A percentile compares a stretch with the other conserved stretches of the same genome.
These are phyloP conservation scores for Bryconaethiops microstoma DNA, from an alignment of 2,797 vertebrate genomes.

Conservation along the genomic window DNA sequence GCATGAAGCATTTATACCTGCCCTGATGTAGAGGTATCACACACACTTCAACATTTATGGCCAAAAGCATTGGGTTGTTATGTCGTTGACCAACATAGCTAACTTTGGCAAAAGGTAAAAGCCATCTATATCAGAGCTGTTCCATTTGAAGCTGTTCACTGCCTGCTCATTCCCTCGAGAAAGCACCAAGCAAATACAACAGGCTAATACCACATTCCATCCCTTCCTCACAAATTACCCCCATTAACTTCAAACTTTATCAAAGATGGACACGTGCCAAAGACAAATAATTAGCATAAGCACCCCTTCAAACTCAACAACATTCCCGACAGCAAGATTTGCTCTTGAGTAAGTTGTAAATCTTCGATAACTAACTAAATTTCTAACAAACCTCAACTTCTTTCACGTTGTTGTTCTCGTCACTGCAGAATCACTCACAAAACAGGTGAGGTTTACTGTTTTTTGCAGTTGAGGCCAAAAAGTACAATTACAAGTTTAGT, in stretches of 20 bases:
- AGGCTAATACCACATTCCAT: background rate
- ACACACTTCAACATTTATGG: background rate
- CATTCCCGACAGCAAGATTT: background rate
- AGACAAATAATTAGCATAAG: background rate
- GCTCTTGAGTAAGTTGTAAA: background rate
- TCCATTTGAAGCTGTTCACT: no score
- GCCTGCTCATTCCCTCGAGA: background rate
- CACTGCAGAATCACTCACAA: background rate
- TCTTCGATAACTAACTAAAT: background rate
- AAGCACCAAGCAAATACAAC: background rate
- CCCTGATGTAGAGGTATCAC: no score
- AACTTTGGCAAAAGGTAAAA: no score
- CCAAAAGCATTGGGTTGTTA: no score
- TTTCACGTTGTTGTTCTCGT: background rate
- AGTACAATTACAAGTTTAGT: background rate
- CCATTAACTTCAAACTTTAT: slow-evolving; percentile 3
- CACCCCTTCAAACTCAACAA: background rate
- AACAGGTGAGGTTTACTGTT: background rate
- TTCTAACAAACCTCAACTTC: background rate
- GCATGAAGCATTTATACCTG: no score
- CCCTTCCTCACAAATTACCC: background rate
- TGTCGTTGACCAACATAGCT: no score
- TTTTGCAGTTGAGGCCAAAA: background rate
- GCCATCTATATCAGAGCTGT: no score
- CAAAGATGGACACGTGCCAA: background rate